Conservation (phyloP, 2,113 vertebrate genomes). For the Pangasianodon gigas region DNA sequence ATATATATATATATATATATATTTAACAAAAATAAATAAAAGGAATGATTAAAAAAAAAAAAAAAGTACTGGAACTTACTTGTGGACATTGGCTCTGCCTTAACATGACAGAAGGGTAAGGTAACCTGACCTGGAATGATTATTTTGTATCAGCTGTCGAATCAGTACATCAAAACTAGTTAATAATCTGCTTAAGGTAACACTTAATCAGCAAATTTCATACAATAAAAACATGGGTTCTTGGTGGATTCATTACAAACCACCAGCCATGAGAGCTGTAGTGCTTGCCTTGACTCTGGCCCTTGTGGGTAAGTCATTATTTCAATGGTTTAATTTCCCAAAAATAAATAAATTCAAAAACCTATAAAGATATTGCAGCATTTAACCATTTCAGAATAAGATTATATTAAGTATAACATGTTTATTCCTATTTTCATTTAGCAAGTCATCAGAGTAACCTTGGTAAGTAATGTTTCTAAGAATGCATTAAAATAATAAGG, state of each 20-base stretch:
- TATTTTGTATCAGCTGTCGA: background rate
- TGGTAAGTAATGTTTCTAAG: conserved; percentile 45
- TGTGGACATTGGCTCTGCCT: background rate
- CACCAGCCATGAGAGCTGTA: conserved; percentile 78
- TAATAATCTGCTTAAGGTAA: conserved; percentile 33
- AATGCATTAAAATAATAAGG: background rate
- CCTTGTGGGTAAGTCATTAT: conserved; percentile 77
- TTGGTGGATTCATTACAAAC: conserved; percentile 45
- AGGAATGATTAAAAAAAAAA: background rate
- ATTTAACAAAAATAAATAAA: background rate
- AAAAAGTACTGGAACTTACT: background rate
- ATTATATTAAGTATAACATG: background rate
- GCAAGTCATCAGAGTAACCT: conserved; percentile 58
- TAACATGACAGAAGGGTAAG: background rate
- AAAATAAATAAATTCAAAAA: background rate
- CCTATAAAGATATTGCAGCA: no score
- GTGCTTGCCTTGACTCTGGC: conserved; percentile 74
- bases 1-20: background rate
- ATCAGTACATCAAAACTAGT: background rate
- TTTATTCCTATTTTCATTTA: conserved; percentile 18
- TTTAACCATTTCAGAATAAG: background rate
- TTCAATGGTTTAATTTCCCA: background rate
- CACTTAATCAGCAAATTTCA: conserved; percentile 44
- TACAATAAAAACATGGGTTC: conserved; percentile 57
- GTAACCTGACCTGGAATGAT: background rate